phyloP scores from a whole-genome alignment of 1,140 invertebrate genomes.

The Zaprionus tsacasi region DNA sequence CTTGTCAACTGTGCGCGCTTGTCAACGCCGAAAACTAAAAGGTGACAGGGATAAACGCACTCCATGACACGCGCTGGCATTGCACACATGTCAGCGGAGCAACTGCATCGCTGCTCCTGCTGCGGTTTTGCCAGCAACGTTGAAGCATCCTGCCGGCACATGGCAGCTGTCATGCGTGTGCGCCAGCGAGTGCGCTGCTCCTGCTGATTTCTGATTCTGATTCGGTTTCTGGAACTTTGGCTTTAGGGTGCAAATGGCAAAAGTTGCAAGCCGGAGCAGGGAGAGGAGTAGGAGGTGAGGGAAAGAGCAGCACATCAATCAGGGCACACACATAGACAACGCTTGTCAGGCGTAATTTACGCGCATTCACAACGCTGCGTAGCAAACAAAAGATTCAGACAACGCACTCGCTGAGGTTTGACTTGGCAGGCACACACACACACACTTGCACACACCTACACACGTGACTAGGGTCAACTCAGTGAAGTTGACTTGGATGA shows the following conservation, averaged over 20 bases:
- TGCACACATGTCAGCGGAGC: slow-evolving; percentile 39
- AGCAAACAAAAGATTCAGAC: slow-evolving; percentile 71
- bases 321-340: slow-evolving; percentile 46
- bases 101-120: slow-evolving; percentile 40
- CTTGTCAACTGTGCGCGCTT: slow-evolving; percentile 72
- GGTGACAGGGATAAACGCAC: slow-evolving; percentile 76
- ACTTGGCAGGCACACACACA: slow-evolving; percentile 41
- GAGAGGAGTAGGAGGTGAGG: not conserved
- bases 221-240: slow-evolving; percentile 34
- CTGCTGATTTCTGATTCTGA: slow-evolving; percentile 55
- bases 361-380: slow-evolving; percentile 57
- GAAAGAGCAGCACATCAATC: slow-evolving; percentile 60
- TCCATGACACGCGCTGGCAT: slow-evolving; percentile 39
- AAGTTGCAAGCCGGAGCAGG: slow-evolving; percentile 43
- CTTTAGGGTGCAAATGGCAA: slow-evolving; percentile 54
- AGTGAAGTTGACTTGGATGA: not conserved
- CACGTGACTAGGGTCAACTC: slow-evolving; percentile 57
- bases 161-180: slow-evolving; percentile 78
- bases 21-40: slow-evolving; percentile 81
- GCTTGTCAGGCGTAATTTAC: slow-evolving; percentile 77
- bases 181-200: slow-evolving; percentile 47
- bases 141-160: slow-evolving; percentile 41
- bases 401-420: slow-evolving; percentile 45
- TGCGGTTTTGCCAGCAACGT: slow-evolving; percentile 41
- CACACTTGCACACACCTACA: slow-evolving; percentile 14